phyloP scores from a whole-genome alignment of 2,888 invertebrate species.

The Elmis aenea region DNA sequence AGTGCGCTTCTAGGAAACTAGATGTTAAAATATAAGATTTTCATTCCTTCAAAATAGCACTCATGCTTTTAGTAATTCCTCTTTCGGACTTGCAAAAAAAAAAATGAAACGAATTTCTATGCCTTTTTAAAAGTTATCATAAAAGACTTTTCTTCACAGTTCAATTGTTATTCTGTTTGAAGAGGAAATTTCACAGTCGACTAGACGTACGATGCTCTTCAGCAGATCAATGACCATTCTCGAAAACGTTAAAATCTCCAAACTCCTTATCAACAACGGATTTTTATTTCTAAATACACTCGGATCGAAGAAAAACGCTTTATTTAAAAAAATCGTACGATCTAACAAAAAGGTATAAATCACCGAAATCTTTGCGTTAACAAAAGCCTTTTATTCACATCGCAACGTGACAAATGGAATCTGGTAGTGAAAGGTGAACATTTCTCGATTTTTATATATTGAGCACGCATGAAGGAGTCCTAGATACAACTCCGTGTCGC shows the following conservation, averaged over 20 bases:
- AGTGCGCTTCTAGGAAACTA: no score
- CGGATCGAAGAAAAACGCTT: no score
- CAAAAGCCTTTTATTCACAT: slow-evolving; percentile 39
- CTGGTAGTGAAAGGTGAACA: slow-evolving; percentile 47
- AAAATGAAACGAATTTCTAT: slow-evolving; percentile 1
- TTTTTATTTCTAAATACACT: background rate
- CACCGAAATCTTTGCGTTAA: slow-evolving; percentile 34
- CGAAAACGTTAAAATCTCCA: slow-evolving; percentile 3
- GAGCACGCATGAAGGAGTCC: slow-evolving; percentile 35
- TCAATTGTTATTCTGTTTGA: slow-evolving; percentile 25
- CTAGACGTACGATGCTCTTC: slow-evolving; percentile 19
- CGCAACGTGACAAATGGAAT: slow-evolving; percentile 45
- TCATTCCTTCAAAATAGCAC: no score
- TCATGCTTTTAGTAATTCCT: no score
- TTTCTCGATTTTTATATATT: slow-evolving; percentile 45
- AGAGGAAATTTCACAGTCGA: slow-evolving; percentile 24
- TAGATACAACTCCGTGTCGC: slow-evolving; percentile 23
- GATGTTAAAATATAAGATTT: no score
- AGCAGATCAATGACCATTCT: slow-evolving; percentile 18
- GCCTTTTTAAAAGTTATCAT: slow-evolving; percentile 24
- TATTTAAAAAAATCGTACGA: slow-evolving; percentile 11
- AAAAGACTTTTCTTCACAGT: slow-evolving; percentile 19
- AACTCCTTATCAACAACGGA: background rate
- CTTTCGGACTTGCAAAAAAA: no score
- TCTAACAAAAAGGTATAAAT: slow-evolving; percentile 33